phyloP scores from a whole-genome alignment of 2,113 vertebrate species.

The Microcebus tavaratra region DNA sequence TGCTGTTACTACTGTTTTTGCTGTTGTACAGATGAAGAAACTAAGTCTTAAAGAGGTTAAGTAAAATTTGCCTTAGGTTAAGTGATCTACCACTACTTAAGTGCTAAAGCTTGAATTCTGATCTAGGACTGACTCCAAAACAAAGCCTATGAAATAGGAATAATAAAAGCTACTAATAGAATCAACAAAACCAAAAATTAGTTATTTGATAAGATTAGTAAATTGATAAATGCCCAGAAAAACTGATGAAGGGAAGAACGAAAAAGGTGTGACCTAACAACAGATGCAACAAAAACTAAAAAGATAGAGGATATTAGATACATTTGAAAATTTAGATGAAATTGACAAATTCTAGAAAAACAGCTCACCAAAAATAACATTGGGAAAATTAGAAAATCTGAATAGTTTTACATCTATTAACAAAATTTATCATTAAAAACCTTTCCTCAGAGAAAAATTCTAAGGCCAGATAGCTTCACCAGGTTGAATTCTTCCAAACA shows the following conservation, averaged over 20 bases:
- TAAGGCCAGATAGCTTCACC: not conserved
- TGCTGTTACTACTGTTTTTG: not conserved
- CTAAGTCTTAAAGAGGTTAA: not conserved
- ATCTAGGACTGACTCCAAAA: not conserved
- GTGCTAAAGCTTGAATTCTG: not conserved
- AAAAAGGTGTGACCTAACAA: not conserved
- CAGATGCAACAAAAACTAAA: not conserved
- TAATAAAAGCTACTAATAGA: not conserved
- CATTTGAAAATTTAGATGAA: slow-evolving; percentile 7
- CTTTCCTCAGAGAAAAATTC: not conserved
- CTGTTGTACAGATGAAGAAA: not conserved
- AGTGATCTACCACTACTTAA: not conserved
- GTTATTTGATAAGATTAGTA: not conserved
- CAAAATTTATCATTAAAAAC: not conserved
- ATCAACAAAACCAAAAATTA: not conserved
- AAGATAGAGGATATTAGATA: not conserved
- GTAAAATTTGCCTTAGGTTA: not conserved
- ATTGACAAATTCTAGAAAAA: slow-evolving; percentile 9
- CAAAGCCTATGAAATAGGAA: not conserved
- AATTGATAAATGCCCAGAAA: not conserved
- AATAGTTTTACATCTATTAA: not conserved
- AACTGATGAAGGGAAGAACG: not conserved
- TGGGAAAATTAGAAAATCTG: not conserved
- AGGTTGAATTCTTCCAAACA: not conserved
- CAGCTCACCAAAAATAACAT: not conserved